Conservation (phyloP, 2,113 vertebrate species). For the Sinosuthora webbiana region DNA sequence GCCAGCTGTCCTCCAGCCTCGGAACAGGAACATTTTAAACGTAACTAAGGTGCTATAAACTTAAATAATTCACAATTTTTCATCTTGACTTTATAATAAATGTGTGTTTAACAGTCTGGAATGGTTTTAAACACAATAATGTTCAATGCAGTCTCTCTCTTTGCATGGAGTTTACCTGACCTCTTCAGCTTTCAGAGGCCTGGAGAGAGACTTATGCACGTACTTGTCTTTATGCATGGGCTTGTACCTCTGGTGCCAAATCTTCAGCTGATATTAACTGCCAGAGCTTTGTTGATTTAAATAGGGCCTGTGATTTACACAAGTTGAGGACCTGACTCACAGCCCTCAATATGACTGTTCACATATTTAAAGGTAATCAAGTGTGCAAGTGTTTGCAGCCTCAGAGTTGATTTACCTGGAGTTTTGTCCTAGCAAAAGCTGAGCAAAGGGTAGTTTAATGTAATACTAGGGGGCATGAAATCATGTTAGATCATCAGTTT, state of each 20-base stretch:
- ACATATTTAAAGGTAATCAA: not conserved
- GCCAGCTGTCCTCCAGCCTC: slow-evolving; percentile 11
- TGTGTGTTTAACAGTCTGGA: not conserved
- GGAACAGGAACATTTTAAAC: slow-evolving; percentile 25
- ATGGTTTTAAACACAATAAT: slow-evolving; percentile 5
- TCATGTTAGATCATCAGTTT: not conserved
- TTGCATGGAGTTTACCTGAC: not conserved
- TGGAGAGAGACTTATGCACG: not conserved
- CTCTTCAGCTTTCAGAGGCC: not conserved
- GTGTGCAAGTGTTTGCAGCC: not conserved
- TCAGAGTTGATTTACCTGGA: not conserved
- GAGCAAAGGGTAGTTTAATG: not conserved
- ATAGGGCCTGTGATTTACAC: not conserved
- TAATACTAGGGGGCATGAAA: not conserved
- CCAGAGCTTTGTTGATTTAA: slow-evolving; percentile 26
- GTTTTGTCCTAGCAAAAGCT: not conserved
- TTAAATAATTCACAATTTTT: slow-evolving; percentile 50
- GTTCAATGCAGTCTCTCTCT: not conserved
- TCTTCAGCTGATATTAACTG: slow-evolving; percentile 12
- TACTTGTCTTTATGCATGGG: not conserved
- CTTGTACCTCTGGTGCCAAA: not conserved
- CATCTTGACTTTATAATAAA: slow-evolving; percentile 25
- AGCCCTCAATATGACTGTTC: not conserved
- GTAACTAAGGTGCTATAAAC: slow-evolving; percentile 56
- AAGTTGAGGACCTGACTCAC: not conserved